phyloP scores from a whole-genome alignment of 2,113 vertebrate genomes.

The Ibidorhyncha struthersii region DNA sequence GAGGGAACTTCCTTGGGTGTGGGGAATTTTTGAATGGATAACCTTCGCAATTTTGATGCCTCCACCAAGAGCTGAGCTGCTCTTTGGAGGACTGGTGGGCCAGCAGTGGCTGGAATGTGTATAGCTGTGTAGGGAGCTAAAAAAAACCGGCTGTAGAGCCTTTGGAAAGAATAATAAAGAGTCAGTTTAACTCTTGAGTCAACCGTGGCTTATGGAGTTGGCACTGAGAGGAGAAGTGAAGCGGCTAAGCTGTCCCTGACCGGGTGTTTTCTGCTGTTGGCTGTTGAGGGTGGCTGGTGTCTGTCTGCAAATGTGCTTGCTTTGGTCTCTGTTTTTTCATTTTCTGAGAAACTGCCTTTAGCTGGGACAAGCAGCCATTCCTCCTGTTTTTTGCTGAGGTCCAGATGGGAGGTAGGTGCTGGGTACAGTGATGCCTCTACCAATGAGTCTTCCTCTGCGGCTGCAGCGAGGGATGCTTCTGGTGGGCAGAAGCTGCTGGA shows the following conservation, averaged over 20 bases:
- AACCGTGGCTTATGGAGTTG: not conserved
- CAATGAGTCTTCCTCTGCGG: not conserved
- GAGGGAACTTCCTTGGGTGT: not conserved
- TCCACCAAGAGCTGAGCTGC: not conserved
- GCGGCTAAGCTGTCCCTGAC: not conserved
- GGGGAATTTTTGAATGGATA: not conserved
- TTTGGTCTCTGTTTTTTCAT: not conserved
- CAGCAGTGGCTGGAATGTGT: not conserved
- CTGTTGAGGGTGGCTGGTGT: not conserved
- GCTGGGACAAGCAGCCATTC: not conserved
- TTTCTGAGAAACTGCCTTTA: not conserved
- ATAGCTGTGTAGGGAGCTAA: not conserved
- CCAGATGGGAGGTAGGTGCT: not conserved
- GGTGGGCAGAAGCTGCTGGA: not conserved
- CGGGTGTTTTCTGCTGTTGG: not conserved
- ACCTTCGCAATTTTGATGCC: not conserved
- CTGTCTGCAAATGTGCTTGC: not conserved
- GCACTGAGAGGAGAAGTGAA: not conserved
- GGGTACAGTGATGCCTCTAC: not conserved
- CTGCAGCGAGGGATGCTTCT: not conserved
- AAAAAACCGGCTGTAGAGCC: not conserved
- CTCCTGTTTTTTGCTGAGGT: not conserved
- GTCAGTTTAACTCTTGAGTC: not conserved
- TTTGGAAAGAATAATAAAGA: not conserved
- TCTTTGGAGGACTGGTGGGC: not conserved